A percentile compares a stretch with the other conserved stretches of the same genome.
Conservation (phyloP, 2,888 invertebrate species). For the Kuschelorhynchus macadamiae region DNA sequence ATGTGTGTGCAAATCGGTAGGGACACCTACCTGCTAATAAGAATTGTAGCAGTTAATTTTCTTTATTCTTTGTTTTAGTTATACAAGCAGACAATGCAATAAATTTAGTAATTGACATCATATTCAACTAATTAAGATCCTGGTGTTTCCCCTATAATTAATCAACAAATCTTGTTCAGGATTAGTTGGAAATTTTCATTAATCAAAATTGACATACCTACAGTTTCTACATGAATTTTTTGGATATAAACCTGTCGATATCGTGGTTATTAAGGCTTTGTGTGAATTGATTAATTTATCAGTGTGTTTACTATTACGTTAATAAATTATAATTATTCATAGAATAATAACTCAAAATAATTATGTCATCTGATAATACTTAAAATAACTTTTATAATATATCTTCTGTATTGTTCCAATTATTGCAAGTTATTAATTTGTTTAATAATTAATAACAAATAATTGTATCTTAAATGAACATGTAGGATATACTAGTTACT, state of each 20-base stretch:
- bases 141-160: conserved; percentile 9
- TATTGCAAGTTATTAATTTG: too few relatives aligned
- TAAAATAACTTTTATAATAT: too few relatives aligned
- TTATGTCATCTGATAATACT: too few relatives aligned
- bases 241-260: conserved; percentile 1
- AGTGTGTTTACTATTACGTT: background rate
- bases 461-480: too few relatives aligned
- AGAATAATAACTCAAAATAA: too few relatives aligned
- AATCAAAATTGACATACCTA: background rate
- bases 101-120: conserved; percentile 8
- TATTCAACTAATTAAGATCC: conserved; percentile 20
- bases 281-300: conserved; percentile 1
- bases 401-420: too few relatives aligned
- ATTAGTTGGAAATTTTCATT: background rate
- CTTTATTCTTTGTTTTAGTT: conserved; percentile 7
- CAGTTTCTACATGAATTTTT: conserved; percentile 1
- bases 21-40: background rate
- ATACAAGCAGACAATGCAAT: background rate
- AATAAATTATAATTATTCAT: background rate
- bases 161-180: background rate
- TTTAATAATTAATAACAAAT: too few relatives aligned
- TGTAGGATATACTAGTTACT: too few relatives aligned
- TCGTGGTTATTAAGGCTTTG: background rate
- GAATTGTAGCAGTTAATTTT: conserved; percentile 9
- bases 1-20: too few relatives aligned